Evolutionary conservation across 2,888 invertebrate species (phyloP).

Genomic region (Apoda limacodes): DNA sequence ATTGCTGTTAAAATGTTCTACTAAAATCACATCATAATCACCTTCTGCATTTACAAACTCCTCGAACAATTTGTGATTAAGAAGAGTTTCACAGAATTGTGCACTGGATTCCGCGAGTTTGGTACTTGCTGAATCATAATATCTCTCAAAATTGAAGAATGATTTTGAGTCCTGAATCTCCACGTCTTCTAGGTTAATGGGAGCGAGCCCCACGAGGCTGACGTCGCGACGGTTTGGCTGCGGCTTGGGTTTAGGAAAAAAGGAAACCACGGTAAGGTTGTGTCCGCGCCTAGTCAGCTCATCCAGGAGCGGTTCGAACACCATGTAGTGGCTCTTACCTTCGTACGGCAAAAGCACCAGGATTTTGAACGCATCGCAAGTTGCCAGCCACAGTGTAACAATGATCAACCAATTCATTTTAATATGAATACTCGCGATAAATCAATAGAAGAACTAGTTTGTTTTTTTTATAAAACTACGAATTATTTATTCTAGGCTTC

Average conservation of each 20-base stretch:
- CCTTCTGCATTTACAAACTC: constrained; percentile 32
- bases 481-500: too few relatives aligned
- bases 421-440: too few relatives aligned
- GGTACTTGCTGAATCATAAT: constrained; percentile 23
- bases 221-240: constrained; percentile 34
- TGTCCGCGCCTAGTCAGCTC: constrained; percentile 51
- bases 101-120: constrained; percentile 25
- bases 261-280: constrained; percentile 54
- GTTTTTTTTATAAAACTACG: too few relatives aligned
- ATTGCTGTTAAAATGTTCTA: constrained; percentile 60
- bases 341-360: constrained; percentile 50
- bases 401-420: too few relatives aligned
- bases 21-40: constrained; percentile 53
- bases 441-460: too few relatives aligned
- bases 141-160: constrained; percentile 21
- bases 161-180: constrained; percentile 30
- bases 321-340: constrained; percentile 61
- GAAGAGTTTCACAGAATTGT: constrained; percentile 28
- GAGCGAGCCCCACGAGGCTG: constrained; percentile 24
- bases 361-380: constrained; percentile 32
- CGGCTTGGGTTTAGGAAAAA: constrained; percentile 35
- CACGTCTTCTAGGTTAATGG: constrained; percentile 26
- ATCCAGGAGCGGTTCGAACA: constrained; percentile 51
- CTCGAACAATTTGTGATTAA: constrained; percentile 31
- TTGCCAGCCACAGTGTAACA: too few relatives aligned